Evolutionary conservation across 1,140 invertebrate genomes (phyloP).

Genomic region (Periplaneta americana): DNA sequence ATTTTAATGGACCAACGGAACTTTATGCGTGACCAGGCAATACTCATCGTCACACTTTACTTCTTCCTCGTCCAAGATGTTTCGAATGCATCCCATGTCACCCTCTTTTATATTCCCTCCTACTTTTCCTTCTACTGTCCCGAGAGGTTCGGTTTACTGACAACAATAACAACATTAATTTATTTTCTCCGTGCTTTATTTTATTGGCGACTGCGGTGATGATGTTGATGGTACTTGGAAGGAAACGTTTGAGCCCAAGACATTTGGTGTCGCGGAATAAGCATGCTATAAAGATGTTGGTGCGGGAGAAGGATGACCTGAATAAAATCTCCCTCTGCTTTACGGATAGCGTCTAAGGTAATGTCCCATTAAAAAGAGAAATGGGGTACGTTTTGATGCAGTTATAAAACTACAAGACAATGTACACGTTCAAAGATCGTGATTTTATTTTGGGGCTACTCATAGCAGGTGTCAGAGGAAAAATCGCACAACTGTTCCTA

Average conservation of each 20-base stretch:
- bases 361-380: background rate
- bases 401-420: too few relatives aligned
- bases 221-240: background rate
- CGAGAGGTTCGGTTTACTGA: background rate
- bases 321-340: background rate
- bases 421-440: too few relatives aligned
- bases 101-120: background rate
- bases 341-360: background rate
- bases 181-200: background rate
- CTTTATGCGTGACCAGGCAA: background rate
- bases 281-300: background rate
- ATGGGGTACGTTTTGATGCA: too few relatives aligned
- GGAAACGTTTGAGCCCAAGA: background rate
- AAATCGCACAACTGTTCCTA: too few relatives aligned
- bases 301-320: background rate
- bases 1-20: background rate
- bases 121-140: background rate
- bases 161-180: slow-evolving; percentile 11
- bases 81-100: slow-evolving; percentile 1
- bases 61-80: slow-evolving; percentile 1
- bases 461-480: too few relatives aligned
- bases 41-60: background rate
- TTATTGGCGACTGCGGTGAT: background rate
- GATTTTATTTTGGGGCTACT: too few relatives aligned
- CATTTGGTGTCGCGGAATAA: background rate